Conservation (phyloP, 1,140 invertebrate genomes). For the Drosophila novamexicana region DNA sequence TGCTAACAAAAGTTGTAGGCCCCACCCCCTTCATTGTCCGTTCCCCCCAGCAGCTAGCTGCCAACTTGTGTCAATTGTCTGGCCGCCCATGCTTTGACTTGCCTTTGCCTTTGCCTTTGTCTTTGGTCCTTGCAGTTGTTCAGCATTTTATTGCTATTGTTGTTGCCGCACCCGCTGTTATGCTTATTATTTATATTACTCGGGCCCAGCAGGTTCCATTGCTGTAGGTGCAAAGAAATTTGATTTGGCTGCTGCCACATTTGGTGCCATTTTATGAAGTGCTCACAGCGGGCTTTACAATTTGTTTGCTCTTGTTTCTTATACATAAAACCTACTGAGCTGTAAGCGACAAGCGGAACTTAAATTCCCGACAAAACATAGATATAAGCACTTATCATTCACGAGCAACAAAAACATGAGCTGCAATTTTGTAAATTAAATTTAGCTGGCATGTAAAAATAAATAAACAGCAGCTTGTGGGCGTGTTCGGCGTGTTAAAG, state of each 20-base stretch:
- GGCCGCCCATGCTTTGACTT: constrained; percentile 49
- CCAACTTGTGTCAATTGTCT: constrained; percentile 66
- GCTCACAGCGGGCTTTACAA: constrained; percentile 68
- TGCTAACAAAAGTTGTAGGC: constrained; percentile 38
- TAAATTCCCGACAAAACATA: constrained; percentile 38
- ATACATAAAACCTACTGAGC: constrained; percentile 60
- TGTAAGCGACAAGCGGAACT: constrained; percentile 67
- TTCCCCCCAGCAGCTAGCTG: background rate
- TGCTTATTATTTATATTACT: constrained; percentile 75
- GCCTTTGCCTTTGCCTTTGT: constrained; percentile 39
- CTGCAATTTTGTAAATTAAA: constrained; percentile 31
- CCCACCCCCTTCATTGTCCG: background rate
- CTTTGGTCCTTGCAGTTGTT: constrained; percentile 41
- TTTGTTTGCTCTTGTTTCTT: constrained; percentile 40
- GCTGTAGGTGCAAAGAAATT: constrained; percentile 59
- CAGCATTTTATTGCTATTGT: constrained; percentile 67
- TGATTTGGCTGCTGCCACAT: constrained; percentile 34
- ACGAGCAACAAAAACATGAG: constrained; percentile 14
- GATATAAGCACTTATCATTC: constrained; percentile 26
- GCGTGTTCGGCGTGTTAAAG: constrained; percentile 10
- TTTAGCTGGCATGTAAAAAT: constrained; percentile 7
- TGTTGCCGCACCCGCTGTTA: constrained; percentile 51
- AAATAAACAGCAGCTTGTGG: constrained; percentile 4
- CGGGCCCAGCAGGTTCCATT: constrained; percentile 27
- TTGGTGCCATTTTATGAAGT: constrained; percentile 64